phyloP scores from a whole-genome alignment of 2,113 vertebrate species.

The Eudyptes chrysolophus region DNA sequence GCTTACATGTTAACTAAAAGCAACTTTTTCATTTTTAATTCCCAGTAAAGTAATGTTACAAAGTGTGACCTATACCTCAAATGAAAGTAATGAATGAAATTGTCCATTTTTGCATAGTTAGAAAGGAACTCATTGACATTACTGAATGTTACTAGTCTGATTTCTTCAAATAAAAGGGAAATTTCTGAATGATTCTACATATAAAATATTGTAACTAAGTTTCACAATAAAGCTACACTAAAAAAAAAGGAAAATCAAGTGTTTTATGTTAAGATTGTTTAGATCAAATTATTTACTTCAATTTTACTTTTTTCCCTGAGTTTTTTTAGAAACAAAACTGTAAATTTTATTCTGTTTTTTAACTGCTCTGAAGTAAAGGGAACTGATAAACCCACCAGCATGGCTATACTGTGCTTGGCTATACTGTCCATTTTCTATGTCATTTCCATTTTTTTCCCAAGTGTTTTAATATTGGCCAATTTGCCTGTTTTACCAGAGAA shows the following conservation, averaged over 20 bases:
- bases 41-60: background rate
- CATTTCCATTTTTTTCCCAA: background rate
- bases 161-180: background rate
- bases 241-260: background rate
- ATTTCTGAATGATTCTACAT: background rate
- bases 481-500: background rate
- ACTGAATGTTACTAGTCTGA: background rate
- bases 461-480: background rate
- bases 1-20: background rate
- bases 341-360: background rate
- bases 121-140: background rate
- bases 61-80: rapidly evolving
- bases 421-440: background rate
- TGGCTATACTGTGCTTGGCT: background rate
- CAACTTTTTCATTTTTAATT: background rate
- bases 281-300: background rate
- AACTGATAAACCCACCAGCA: background rate
- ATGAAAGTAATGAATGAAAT: background rate
- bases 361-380: background rate
- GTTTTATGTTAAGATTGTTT: background rate
- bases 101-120: background rate
- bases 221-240: background rate
- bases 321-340: background rate
- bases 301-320: background rate
- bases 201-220: background rate